Evolutionary conservation across 2,888 invertebrate species (phyloP).

Genomic region (Carabus problematicus): DNA sequence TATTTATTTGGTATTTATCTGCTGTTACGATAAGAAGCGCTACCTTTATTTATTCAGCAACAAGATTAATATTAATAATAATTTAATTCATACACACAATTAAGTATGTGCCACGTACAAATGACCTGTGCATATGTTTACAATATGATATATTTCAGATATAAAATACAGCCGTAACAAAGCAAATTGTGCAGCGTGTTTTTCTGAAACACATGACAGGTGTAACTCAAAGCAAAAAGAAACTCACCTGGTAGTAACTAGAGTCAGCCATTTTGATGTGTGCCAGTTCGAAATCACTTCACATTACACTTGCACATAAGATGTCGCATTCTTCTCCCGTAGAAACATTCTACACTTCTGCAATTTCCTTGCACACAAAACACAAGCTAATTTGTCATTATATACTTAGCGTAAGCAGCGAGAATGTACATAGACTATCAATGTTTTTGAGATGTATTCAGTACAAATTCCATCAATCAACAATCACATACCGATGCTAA

Average conservation of each 20-base stretch:
- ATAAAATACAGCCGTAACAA: too few species aligned
- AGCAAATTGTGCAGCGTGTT: neutral
- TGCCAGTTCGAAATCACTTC: conserved; percentile 47
- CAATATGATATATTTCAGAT: conserved; percentile 15
- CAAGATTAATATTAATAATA: too few species aligned
- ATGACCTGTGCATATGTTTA: too few species aligned
- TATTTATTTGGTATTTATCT: too few species aligned
- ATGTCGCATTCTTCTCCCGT: conserved; percentile 30
- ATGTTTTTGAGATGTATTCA: conserved; percentile 37
- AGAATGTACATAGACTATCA: conserved; percentile 19
- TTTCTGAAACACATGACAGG: conserved; percentile 35
- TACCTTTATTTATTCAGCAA: too few species aligned
- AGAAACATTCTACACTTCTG: conserved; percentile 13
- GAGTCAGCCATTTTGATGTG: conserved; percentile 69
- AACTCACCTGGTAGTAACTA: conserved; percentile 69
- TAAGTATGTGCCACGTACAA: too few species aligned
- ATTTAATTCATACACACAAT: too few species aligned
- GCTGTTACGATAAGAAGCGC: too few species aligned
- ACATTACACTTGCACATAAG: conserved; percentile 49
- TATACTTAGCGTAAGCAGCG: conserved; percentile 11
- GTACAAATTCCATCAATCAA: conserved; percentile 39
- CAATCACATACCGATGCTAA: conserved; percentile 47
- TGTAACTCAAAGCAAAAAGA: conserved; percentile 44
- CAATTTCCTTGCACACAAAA: conserved; percentile 17
- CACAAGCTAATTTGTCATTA: conserved; percentile 35